A percentile compares a stretch with the other conserved stretches of the same genome.
Evolutionary conservation across 2,888 invertebrate genomes (phyloP).

Genomic region (Miltochrista miniata): DNA sequence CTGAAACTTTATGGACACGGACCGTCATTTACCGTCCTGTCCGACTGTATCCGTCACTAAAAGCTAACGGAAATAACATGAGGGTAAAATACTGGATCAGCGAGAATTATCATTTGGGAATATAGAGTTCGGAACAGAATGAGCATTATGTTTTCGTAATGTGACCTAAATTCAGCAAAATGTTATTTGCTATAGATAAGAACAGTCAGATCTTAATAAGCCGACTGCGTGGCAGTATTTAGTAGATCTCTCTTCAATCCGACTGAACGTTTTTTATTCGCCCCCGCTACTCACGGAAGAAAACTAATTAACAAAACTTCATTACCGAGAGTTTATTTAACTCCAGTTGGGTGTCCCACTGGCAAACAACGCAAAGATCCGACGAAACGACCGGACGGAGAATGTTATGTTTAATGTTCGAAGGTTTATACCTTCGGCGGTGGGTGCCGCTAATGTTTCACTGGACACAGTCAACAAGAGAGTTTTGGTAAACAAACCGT

Average conservation of each 20-base stretch:
- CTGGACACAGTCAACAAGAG: background rate
- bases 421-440: background rate
- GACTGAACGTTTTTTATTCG: constrained; percentile 31
- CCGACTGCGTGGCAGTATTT: no score
- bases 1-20: background rate
- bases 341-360: constrained; percentile 19
- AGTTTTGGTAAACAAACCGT: background rate
- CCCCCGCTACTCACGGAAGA: constrained; percentile 24
- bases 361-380: constrained; percentile 20
- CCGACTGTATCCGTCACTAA: no score
- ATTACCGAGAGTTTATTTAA: constrained; percentile 38
- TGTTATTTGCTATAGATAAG: no score
- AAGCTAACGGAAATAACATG: no score
- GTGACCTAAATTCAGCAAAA: background rate
- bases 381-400: constrained; percentile 1
- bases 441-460: background rate
- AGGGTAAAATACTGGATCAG: no score
- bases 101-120: background rate
- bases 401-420: background rate
- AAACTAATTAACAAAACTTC: constrained; percentile 44
- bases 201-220: no score
- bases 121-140: background rate
- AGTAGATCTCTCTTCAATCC: constrained; percentile 17
- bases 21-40: background rate
- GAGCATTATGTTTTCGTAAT: no score